phyloP scores from a whole-genome alignment of 2,888 invertebrate species.

The Chaetoderma sp. region DNA sequence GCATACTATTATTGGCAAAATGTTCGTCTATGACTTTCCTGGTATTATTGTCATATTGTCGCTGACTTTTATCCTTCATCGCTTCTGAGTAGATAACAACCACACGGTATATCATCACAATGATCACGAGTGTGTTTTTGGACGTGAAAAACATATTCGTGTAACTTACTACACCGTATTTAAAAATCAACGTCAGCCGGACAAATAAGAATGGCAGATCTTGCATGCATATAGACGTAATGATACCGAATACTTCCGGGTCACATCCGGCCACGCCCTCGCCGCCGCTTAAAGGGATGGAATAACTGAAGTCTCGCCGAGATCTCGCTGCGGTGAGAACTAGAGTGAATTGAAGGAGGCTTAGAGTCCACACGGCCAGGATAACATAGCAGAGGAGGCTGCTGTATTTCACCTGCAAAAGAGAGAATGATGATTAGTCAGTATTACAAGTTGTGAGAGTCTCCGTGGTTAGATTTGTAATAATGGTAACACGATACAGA shows the following conservation, averaged over 20 bases:
- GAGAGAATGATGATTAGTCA: not conserved
- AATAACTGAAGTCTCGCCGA: constrained; percentile 61
- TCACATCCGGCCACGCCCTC: constrained; percentile 73
- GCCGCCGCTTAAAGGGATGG: constrained; percentile 16
- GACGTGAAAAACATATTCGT: constrained; percentile 97
- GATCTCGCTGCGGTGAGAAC: constrained; percentile 85
- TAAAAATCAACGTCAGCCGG: constrained; percentile 82
- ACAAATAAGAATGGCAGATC: constrained; percentile 89
- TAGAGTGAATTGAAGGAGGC: constrained; percentile 92
- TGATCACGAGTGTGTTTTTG: constrained; percentile 87
- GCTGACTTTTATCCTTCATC: not conserved
- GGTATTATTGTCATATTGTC: not conserved
- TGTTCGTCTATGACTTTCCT: too few species aligned
- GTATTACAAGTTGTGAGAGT: too few species aligned
- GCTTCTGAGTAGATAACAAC: constrained; percentile 60
- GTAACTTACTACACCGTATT: constrained; percentile 89
- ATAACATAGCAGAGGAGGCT: constrained; percentile 86
- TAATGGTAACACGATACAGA: too few species aligned
- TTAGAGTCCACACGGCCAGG: constrained; percentile 92
- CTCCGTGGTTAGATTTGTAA: not conserved
- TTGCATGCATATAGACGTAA: constrained; percentile 83
- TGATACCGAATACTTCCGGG: constrained; percentile 85
- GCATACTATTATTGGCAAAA: too few species aligned
- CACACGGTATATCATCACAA: constrained; percentile 85
- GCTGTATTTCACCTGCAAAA: constrained; percentile 72